phyloP scores from a whole-genome alignment of 2,113 vertebrate genomes.

The Uropsilus gracilis region DNA sequence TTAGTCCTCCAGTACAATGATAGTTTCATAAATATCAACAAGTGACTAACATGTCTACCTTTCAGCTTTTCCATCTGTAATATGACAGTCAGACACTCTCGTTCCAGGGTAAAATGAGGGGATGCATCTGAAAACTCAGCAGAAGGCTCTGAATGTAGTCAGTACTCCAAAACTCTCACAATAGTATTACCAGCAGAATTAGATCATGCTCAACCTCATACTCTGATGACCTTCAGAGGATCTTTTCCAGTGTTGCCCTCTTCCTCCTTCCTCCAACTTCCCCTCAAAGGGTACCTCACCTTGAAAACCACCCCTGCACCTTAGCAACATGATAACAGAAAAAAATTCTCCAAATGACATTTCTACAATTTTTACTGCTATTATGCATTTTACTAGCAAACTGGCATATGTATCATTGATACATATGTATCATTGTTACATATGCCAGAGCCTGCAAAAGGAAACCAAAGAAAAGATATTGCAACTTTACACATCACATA shows the following conservation, averaged over 20 bases:
- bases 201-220: not conserved
- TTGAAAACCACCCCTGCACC: not conserved
- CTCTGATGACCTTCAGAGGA: not conserved
- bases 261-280: not conserved
- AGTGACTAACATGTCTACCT: not conserved
- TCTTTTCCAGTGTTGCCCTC: not conserved
- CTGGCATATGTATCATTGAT: too few species aligned
- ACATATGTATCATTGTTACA: too few species aligned
- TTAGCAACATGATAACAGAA: not conserved
- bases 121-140: not conserved
- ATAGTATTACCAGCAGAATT: too few species aligned
- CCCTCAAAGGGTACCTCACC: accelerated
- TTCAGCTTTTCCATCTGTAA: not conserved
- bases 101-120: not conserved
- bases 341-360: not conserved
- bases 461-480: not conserved
- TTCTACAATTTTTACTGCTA: not conserved
- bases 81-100: not conserved
- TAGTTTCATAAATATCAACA: not conserved
- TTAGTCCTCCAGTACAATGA: not conserved
- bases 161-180: not conserved
- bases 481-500: not conserved
- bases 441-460: not conserved
- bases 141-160: not conserved
- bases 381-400: too few species aligned